A percentile compares a stretch with the other conserved stretches of the same genome.
Conservation (phyloP, 2,797 vertebrate genomes). For the Sebastes umbrosus region DNA sequence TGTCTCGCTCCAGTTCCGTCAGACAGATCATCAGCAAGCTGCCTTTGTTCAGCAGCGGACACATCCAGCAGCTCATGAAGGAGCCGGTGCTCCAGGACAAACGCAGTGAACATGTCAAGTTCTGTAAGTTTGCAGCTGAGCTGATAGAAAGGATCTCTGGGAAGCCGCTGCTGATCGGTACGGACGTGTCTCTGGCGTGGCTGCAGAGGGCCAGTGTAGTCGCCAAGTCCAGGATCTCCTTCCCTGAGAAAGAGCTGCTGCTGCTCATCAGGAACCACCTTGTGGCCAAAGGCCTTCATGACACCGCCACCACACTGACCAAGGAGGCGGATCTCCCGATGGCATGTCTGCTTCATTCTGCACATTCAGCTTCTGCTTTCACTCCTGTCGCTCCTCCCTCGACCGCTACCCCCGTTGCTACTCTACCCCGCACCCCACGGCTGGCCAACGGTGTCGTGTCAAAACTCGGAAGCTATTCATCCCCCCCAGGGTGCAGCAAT, state of each 20-base stretch:
- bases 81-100: conserved; percentile 99
- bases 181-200: conserved; percentile 95
- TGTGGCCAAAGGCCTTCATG: conserved; percentile 93
- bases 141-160: conserved; percentile 97
- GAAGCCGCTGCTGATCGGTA: conserved; percentile 93
- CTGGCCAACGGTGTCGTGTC: conserved; percentile 91
- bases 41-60: conserved; percentile 96
- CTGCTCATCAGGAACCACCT: conserved; percentile 98
- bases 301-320: conserved; percentile 90
- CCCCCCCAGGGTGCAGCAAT: conserved; percentile 81
- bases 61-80: conserved; percentile 99
- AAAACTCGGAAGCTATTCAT: conserved; percentile 83
- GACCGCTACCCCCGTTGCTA: conserved; percentile 83
- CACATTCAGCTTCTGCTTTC: conserved; percentile 86
- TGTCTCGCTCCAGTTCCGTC: conserved; percentile 93
- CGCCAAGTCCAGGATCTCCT: conserved; percentile 95
- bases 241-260: conserved; percentile 97
- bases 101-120: conserved; percentile 97
- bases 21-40: conserved; percentile 99
- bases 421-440: conserved; percentile 92
- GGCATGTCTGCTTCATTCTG: conserved; percentile 89
- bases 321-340: conserved; percentile 97
- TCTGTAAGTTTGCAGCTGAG: conserved; percentile 96
- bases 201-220: conserved; percentile 97
- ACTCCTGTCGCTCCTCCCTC: conserved; percentile 83